These are phyloP conservation scores for Nineta flava DNA, from an alignment of 2,888 invertebrate species.

Conservation along the genomic window DNA sequence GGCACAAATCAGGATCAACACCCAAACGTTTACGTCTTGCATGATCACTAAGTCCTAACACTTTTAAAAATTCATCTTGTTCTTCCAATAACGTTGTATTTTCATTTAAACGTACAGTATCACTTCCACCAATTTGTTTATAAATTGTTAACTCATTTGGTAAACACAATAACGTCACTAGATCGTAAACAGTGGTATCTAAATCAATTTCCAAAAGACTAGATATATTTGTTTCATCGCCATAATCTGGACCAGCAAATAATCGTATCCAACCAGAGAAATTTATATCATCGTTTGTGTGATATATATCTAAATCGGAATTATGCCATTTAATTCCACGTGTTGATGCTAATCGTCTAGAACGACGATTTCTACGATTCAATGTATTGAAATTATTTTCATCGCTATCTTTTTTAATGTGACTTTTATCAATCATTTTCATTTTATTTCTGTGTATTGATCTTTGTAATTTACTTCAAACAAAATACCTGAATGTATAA, in stretches of 20 bases:
- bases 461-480: no score
- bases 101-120: slow-evolving; percentile 34
- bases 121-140: slow-evolving; percentile 39
- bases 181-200: slow-evolving; percentile 35
- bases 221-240: slow-evolving; percentile 35
- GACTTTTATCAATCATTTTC: slow-evolving; percentile 5
- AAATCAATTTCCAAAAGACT: slow-evolving; percentile 40
- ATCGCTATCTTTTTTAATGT: neutral
- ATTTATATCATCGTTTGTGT: slow-evolving; percentile 17
- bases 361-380: slow-evolving; percentile 10
- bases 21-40: slow-evolving; percentile 42
- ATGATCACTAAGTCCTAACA: slow-evolving; percentile 40
- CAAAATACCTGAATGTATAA: no score
- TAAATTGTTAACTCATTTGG: slow-evolving; percentile 32
- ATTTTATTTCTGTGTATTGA: neutral
- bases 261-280: slow-evolving; percentile 44
- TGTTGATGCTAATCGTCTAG: slow-evolving; percentile 34
- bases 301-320: slow-evolving; percentile 3
- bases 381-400: neutral
- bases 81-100: slow-evolving; percentile 40
- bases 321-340: slow-evolving; percentile 30
- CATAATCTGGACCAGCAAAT: slow-evolving; percentile 37
- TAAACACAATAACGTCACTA: slow-evolving; percentile 33
- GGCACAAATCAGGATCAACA: slow-evolving; percentile 46
- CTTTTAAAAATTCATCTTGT: slow-evolving; percentile 42